Evolutionary conservation across 2,797 vertebrate genomes (phyloP).

Genomic region (Aeoliscus strigatus): DNA sequence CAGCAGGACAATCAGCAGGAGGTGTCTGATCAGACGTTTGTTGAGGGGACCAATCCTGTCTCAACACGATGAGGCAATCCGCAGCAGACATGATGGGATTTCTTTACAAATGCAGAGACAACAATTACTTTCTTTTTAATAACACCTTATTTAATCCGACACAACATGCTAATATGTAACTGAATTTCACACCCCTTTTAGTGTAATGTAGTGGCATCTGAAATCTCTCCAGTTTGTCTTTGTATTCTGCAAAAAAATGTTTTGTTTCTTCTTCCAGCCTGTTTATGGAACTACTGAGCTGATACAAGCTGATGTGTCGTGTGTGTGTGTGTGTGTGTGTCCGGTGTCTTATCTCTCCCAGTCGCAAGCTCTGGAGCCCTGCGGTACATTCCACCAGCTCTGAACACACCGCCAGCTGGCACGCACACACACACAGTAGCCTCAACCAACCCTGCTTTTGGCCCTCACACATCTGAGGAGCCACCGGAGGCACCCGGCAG

Average conservation of each 20-base stretch:
- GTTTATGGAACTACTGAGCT: slow-evolving; percentile 35
- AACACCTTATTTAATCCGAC: too few species aligned
- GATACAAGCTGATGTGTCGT: slow-evolving; percentile 41
- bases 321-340: slow-evolving; percentile 31
- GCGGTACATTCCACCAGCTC: slow-evolving; percentile 66
- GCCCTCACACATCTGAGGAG: slow-evolving; percentile 60
- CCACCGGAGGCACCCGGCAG: slow-evolving; percentile 49
- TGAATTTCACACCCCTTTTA: too few species aligned
- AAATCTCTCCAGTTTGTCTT: slow-evolving; percentile 3
- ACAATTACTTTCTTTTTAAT: too few species aligned
- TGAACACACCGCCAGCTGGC: slow-evolving; percentile 46
- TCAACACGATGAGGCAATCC: too few species aligned
- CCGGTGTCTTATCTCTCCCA: slow-evolving; percentile 56
- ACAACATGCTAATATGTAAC: too few species aligned
- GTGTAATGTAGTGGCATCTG: too few species aligned
- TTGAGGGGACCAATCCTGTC: too few species aligned
- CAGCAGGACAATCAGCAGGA: too few species aligned
- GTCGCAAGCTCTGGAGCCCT: slow-evolving; percentile 58
- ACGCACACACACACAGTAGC: slow-evolving; percentile 26
- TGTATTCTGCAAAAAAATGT: slow-evolving; percentile 8
- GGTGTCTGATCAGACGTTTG: too few species aligned
- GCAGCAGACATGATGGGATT: too few species aligned
- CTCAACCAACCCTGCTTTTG: slow-evolving; percentile 53
- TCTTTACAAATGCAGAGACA: too few species aligned
- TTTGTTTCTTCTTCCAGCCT: slow-evolving; percentile 24